Base-by-base conservation (phyloP, 30 jellyfish, hydroid and myxozoan species). In the Aurelia aurita complex sp. Pacific region DNA sequence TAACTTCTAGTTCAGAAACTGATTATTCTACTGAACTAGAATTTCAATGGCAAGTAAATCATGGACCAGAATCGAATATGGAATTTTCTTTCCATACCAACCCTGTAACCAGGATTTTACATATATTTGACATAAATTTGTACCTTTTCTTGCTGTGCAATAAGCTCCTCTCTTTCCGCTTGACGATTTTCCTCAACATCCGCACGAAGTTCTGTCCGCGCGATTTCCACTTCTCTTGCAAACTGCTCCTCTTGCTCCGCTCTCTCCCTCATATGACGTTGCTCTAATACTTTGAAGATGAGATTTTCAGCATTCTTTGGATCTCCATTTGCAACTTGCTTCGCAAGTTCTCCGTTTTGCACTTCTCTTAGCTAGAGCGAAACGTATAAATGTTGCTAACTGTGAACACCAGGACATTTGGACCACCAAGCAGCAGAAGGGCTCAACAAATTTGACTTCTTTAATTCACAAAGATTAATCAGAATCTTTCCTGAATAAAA, bases 221-320 rank as follows among this genome's bases (percentile, higher is more conserved):
- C 91, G 38, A 92, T 77, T 52, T 94, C 99, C 67, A 35, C 54
- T 66, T 94, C 99, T 53, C 85, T 73, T 10, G 85, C 90, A 63
- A 85, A 94, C 81, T 64, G 86, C 79, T 89, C 97, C 76, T 94
- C 99, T 65, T 83, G 87, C 51, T 86, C 97, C 11, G 94, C 89
- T 64, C 99, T 81, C 63, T 94, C 99, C 40, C 97, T 92, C 97
- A 94, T 87, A 80, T 94, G 99, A 17, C 99, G 95, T 67, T 94
- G 99, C 65, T 85, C 93, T 23, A 94, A 88, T 15, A 90, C 97
- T 52, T 89, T 83, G 83, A 66, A 89, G 17, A 94, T 79, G 74
- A 94, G 94, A 43, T 80, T 90, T 71, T 94, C 99, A 0, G 95
- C 95, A 61, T 85, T 70, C 60, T 89, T 89, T 0, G 97, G 90